phyloP scores from a whole-genome alignment of 2,797 vertebrate species.

The Decapterus maruadsi region DNA sequence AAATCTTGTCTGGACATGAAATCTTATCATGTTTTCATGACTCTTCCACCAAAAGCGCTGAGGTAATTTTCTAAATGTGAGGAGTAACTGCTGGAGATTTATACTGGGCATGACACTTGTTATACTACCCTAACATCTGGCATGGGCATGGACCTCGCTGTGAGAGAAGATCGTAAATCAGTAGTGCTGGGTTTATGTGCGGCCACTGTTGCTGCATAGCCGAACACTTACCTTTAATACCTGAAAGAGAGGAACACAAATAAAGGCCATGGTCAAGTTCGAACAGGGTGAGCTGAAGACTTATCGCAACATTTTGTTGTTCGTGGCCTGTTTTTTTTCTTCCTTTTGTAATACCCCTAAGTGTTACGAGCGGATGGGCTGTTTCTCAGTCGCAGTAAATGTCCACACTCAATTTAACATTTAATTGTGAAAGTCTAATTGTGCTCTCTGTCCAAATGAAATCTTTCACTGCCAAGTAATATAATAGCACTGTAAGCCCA shows the following conservation, averaged over 20 bases:
- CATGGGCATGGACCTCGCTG: constrained; percentile 65
- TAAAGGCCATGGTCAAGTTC: constrained; percentile 66
- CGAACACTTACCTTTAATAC: constrained; percentile 64
- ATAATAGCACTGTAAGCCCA: constrained; percentile 53
- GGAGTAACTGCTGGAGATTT: constrained; percentile 76
- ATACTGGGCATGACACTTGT: constrained; percentile 78
- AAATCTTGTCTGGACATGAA: constrained; percentile 73
- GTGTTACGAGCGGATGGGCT: constrained; percentile 32
- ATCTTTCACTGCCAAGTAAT: constrained; percentile 63
- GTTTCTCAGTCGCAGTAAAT: constrained; percentile 60
- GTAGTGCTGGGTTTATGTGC: constrained; percentile 71
- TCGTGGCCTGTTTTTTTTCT: constrained; percentile 61
- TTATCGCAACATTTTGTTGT: constrained; percentile 55
- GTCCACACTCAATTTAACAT: constrained; percentile 67
- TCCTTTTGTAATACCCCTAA: constrained; percentile 36
- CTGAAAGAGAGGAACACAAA: constrained; percentile 41
- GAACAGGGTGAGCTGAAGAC: constrained; percentile 43
- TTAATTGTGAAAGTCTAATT: constrained; percentile 74
- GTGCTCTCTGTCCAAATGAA: constrained; percentile 57
- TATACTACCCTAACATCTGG: constrained; percentile 81
- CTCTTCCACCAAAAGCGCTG: constrained; percentile 63
- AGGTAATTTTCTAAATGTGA: constrained; percentile 80
- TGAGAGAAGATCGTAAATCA: constrained; percentile 74
- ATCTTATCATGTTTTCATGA: constrained; percentile 75
- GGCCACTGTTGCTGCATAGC: constrained; percentile 66